Evolutionary conservation across 1,140 invertebrate genomes (phyloP).

Genomic region (Drosophila lacteicornis): DNA sequence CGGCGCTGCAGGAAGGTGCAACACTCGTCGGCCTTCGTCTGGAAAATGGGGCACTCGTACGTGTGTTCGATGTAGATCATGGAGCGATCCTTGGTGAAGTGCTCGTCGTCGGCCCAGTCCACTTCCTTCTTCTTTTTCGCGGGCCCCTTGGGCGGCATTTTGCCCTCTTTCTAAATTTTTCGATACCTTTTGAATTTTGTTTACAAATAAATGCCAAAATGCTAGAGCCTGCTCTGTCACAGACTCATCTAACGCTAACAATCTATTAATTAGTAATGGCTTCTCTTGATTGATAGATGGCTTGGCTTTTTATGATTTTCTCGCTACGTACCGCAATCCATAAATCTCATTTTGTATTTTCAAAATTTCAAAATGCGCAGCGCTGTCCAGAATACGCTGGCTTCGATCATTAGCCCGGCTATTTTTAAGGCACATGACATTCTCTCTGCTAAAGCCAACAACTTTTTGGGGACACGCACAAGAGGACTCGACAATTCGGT

Average conservation of each 20-base stretch:
- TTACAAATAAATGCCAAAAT: background rate
- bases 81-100: constrained; percentile 71
- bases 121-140: constrained; percentile 59
- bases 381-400: constrained; percentile 49
- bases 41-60: constrained; percentile 74
- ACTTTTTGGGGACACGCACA: constrained; percentile 42
- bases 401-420: constrained; percentile 60
- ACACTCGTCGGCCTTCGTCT: constrained; percentile 76
- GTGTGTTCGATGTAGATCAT: constrained; percentile 78
- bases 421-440: constrained; percentile 62
- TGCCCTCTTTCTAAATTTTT: background rate
- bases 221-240: background rate
- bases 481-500: constrained; percentile 15
- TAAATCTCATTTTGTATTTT: constrained; percentile 64
- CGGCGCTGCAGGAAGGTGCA: constrained; percentile 40
- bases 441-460: constrained; percentile 31
- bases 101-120: constrained; percentile 70
- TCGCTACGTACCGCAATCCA: constrained; percentile 36
- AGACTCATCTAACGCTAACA: constrained; percentile 15
- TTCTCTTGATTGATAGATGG: constrained; percentile 56
- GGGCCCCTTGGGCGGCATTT: constrained; percentile 21
- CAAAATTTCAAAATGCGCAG: constrained; percentile 48
- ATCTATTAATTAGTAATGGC: constrained; percentile 60
- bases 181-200: constrained; percentile 5
- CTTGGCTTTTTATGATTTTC: constrained; percentile 43